Percentiles rank a stretch among this genome's conserved stretches.
Conservation (phyloP, 2,888 invertebrate species). For the Brenthis hecate region DNA sequence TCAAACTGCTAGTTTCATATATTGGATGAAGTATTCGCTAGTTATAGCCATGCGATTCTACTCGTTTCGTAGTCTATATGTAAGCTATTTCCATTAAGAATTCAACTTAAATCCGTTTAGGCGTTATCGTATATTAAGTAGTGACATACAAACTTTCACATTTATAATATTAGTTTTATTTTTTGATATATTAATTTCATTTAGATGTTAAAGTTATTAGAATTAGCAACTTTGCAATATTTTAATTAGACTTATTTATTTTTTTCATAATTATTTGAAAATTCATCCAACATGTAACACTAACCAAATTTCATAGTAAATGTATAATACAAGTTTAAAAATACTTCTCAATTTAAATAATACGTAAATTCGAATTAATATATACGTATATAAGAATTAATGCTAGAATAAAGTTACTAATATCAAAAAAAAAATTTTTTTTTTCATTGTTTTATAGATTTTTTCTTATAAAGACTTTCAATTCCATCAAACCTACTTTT, state of each 20-base stretch:
- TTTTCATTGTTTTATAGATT: slow-evolving; percentile 17
- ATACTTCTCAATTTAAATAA: slow-evolving; percentile 12
- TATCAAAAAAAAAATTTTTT: slow-evolving; percentile 16
- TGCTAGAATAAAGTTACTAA: slow-evolving; percentile 8
- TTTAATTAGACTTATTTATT: no score
- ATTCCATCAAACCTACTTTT: slow-evolving; percentile 20
- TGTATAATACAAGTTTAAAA: slow-evolving; percentile 13
- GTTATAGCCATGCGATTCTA: no score
- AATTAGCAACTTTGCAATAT: no score
- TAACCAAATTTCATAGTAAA: not conserved
- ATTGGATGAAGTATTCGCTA: slow-evolving; percentile 1
- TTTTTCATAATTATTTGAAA: not conserved
- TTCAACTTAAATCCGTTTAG: not conserved
- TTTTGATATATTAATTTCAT: no score
- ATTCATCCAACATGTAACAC: slow-evolving; percentile 13
- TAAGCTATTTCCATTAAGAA: no score
- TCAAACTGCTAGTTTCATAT: slow-evolving; percentile 9
- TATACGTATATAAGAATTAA: slow-evolving; percentile 2
- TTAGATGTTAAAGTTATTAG: no score
- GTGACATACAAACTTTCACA: not conserved
- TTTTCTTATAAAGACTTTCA: slow-evolving; percentile 23
- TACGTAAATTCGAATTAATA: not conserved
- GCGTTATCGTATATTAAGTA: not conserved
- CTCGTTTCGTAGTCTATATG: no score
- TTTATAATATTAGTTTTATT: no score